Conservation (phyloP, 2,888 invertebrate genomes). For the Cylindroiulus punctatus region DNA sequence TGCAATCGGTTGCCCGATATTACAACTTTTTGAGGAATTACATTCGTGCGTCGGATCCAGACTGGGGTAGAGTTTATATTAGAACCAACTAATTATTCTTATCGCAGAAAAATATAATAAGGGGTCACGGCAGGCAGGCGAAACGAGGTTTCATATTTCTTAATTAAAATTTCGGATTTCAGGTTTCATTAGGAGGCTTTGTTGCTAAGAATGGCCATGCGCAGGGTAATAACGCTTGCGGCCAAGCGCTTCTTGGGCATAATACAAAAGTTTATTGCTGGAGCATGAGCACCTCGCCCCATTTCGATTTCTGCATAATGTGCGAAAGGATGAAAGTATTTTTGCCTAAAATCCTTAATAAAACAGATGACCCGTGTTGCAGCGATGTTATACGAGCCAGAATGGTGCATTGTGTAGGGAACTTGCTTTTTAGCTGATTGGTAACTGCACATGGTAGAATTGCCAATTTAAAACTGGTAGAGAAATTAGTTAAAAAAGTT, state of each 20-base stretch:
- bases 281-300: not conserved
- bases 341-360: not conserved
- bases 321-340: not conserved
- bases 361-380: not conserved
- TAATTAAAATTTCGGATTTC: constrained; percentile 20
- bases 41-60: not conserved
- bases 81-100: constrained; percentile 20
- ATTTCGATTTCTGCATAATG: not conserved
- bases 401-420: too few relatives aligned
- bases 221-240: not conserved
- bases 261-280: constrained; percentile 10
- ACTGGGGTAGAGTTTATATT: not conserved
- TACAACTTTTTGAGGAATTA: constrained; percentile 20
- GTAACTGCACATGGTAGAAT: too few relatives aligned
- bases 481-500: too few relatives aligned
- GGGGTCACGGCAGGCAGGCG: not conserved
- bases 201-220: not conserved
- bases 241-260: constrained; percentile 16
- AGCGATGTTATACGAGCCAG: not conserved
- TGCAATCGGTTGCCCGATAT: not conserved
- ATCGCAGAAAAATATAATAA: constrained; percentile 22
- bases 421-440: too few relatives aligned
- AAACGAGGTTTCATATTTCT: constrained; percentile 22
- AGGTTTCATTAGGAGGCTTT: constrained; percentile 16
- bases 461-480: too few relatives aligned